Conservation (phyloP, 2,797 vertebrate genomes). For the Adelosebastes latens region DNA sequence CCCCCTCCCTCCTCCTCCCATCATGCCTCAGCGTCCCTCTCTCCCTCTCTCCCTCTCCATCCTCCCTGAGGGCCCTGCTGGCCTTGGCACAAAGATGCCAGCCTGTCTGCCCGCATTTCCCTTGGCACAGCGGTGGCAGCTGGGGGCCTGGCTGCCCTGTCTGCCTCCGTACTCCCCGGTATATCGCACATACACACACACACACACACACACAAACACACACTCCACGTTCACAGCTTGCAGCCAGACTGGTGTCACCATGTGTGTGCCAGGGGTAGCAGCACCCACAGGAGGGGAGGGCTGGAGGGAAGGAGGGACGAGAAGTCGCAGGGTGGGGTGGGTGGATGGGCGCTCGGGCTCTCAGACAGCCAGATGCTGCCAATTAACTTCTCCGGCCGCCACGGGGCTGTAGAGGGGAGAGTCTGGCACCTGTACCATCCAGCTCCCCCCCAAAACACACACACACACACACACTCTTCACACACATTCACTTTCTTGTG, state of each 20-base stretch:
- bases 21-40: slow-evolving; percentile 9
- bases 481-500: slow-evolving; percentile 33
- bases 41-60: slow-evolving; percentile 37
- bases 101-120: slow-evolving; percentile 84
- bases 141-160: slow-evolving; percentile 77
- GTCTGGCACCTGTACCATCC: slow-evolving; percentile 74
- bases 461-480: slow-evolving; percentile 11
- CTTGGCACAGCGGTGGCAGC: slow-evolving; percentile 78
- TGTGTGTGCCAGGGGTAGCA: slow-evolving; percentile 65
- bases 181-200: slow-evolving; percentile 49
- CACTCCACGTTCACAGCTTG: slow-evolving; percentile 61
- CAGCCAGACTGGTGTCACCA: slow-evolving; percentile 71
- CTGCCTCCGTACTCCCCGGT: slow-evolving; percentile 62
- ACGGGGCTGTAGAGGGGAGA: slow-evolving; percentile 66
- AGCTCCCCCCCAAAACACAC: slow-evolving; percentile 8
- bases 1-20: not conserved
- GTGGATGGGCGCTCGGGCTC: slow-evolving; percentile 66
- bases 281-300: slow-evolving; percentile 49
- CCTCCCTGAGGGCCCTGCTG: slow-evolving; percentile 71
- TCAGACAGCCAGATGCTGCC: slow-evolving; percentile 87
- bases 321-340: slow-evolving; percentile 41
- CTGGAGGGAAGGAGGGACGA: slow-evolving; percentile 27
- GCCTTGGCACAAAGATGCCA: slow-evolving; percentile 79
- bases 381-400: slow-evolving; percentile 85
- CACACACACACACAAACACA: slow-evolving; percentile 33